Conservation (phyloP, 2,113 vertebrate species). For the Grammatotria lemairii region DNA sequence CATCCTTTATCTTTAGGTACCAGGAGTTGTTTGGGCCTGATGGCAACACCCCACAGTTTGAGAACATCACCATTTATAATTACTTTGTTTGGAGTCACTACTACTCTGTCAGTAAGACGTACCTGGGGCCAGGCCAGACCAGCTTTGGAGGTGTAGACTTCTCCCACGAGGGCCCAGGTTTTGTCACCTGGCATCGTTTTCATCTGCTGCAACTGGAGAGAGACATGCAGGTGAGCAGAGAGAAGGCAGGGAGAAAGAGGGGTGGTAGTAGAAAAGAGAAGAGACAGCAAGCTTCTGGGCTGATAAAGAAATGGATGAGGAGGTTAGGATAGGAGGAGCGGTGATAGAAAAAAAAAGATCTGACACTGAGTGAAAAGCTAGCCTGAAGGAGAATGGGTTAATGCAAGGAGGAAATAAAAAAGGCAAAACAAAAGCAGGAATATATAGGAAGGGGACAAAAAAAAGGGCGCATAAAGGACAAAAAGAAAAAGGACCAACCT, state of each 20-base stretch:
- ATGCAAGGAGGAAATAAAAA: neutral
- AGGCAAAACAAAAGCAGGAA: neutral
- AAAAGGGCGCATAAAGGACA: neutral
- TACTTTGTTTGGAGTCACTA: slow-evolving; percentile 98
- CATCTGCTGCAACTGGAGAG: slow-evolving; percentile 90
- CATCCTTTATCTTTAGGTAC: slow-evolving; percentile 22
- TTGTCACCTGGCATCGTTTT: slow-evolving; percentile 94
- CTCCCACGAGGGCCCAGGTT: slow-evolving; percentile 97
- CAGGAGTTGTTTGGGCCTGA: slow-evolving; percentile 81
- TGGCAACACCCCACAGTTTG: slow-evolving; percentile 82
- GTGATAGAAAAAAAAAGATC: neutral
- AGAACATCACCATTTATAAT: slow-evolving; percentile 94
- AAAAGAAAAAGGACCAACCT: neutral
- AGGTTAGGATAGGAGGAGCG: neutral
- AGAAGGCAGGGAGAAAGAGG: neutral
- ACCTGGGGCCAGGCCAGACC: slow-evolving; percentile 80
- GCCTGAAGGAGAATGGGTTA: neutral
- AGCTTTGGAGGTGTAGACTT: slow-evolving; percentile 91
- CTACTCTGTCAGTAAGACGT: slow-evolving; percentile 95
- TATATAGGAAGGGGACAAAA: neutral
- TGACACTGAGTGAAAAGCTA: neutral
- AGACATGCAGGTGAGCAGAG: slow-evolving; percentile 83
- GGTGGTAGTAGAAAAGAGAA: neutral
- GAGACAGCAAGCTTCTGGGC: neutral
- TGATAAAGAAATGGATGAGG: neutral